Conservation (phyloP, 2,797 vertebrate genomes). For the Pipistrellus pipistrellus region DNA sequence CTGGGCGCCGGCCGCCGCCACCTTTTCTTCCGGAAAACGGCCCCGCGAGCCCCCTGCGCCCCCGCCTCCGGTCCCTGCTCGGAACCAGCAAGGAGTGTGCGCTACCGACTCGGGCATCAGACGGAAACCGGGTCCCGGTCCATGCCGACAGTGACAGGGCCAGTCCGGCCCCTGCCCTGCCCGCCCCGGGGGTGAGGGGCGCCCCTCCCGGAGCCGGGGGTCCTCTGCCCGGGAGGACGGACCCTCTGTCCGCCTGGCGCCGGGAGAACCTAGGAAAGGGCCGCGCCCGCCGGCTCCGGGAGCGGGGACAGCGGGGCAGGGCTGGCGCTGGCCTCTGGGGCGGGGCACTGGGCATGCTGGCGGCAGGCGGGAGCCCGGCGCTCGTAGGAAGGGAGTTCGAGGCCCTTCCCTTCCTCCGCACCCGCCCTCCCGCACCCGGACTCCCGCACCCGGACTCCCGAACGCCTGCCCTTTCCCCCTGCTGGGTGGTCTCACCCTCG, state of each 20-base stretch:
- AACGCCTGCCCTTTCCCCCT: neutral
- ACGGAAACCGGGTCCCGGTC: neutral
- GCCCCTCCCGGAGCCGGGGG: neutral
- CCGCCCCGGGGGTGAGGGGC: too few relatives aligned
- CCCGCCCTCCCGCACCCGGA: neutral
- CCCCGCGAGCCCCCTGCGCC: too few relatives aligned
- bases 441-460: neutral
- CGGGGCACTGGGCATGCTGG: neutral
- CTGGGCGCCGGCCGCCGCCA: neutral
- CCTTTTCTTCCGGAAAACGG: neutral
- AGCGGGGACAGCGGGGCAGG: neutral
- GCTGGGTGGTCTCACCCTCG: neutral
- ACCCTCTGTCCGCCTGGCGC: neutral
- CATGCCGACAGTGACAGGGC: neutral
- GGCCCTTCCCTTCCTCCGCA: neutral
- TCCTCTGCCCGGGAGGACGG: neutral
- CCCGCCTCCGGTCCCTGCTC: too few relatives aligned
- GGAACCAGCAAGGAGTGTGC: too few relatives aligned
- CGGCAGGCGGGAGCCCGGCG: neutral
- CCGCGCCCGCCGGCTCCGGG: neutral
- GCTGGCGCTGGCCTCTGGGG: neutral
- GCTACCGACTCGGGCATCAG: neutral
- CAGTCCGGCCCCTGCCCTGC: neutral
- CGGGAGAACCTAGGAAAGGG: neutral
- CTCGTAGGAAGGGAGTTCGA: neutral